Base-by-base conservation (phyloP, 2,797 vertebrate species). In the Octomys mimax region DNA sequence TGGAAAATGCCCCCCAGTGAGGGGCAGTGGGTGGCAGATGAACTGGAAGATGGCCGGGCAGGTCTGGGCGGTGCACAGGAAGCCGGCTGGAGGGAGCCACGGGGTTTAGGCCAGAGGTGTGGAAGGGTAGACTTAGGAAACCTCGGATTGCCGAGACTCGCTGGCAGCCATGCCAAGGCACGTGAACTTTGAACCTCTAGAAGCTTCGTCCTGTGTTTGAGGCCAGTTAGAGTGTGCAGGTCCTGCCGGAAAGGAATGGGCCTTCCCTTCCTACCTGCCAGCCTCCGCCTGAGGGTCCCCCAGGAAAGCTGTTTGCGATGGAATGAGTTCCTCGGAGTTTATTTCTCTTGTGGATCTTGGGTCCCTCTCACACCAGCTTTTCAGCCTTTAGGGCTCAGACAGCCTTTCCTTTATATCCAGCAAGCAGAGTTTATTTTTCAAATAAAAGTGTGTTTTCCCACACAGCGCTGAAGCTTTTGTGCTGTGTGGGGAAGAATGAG, bases 401-500 rank as follows among this genome's bases (percentile, higher is more conserved):
- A 26, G 64, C 61, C 57, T 81, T 89, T 92, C 91, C 90, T 95
- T 93, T 87, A 85, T 94, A 75, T 42, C 78, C 33, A 13, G 96
- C 81, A 26, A 89, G 92, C 57, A 2, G 22, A 92, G 87, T 93
- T 97, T 95, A 96, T 88, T 97, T 96, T 95, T 92, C 91, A 95
- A 96, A 89, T 95, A 92, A 80, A 96, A 96, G 90, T 88, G 86
- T 95, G 89, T 90, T 92, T 97, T 92, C 94, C 84, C 73, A 11
- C 87, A 36, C 86, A 94, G 85, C 22, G 77, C 83, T 49, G 28
- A 49, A 79, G 84, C 71, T 70, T 95, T 92, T 80, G 46, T 77
- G 9, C 87, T 62, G 8, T 26, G 77, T 71, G 46, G 42, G 62
- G 81, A 64, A 77, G 93, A 85, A 81, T 19, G 93, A 89, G 84